Evolutionary conservation across 2,113 vertebrate genomes (phyloP).

Genomic region (Ia io): DNA sequence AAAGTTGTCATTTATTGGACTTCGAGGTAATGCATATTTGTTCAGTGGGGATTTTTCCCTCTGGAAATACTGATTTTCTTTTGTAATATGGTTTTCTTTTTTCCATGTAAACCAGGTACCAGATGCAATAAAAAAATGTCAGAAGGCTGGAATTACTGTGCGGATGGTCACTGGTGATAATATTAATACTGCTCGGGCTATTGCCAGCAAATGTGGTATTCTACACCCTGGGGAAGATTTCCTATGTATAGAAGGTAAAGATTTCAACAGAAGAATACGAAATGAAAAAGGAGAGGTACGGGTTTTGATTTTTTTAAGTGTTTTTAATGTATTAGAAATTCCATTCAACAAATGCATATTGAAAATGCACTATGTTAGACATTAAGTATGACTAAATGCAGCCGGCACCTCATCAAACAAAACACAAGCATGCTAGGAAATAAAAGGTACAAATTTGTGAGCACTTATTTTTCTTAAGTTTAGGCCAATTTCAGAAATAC

Average conservation of each 20-base stretch:
- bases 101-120: slow-evolving; percentile 87
- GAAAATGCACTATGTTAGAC: neutral
- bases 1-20: neutral
- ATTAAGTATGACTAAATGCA: neutral
- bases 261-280: slow-evolving; percentile 98
- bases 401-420: neutral
- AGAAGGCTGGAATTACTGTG: slow-evolving; percentile 97
- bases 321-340: slow-evolving; percentile 38
- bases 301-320: neutral
- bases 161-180: slow-evolving; percentile 99
- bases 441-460: neutral
- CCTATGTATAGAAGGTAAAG: slow-evolving; percentile 96
- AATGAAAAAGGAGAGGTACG: slow-evolving; percentile 98
- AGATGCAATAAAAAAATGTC: slow-evolving; percentile 97
- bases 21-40: neutral
- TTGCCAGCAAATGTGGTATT: slow-evolving; percentile 96
- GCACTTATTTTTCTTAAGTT: neutral
- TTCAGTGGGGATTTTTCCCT: neutral
- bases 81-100: neutral
- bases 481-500: neutral
- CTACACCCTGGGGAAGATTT: slow-evolving; percentile 96
- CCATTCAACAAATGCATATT: neutral
- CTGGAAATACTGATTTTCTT: slow-evolving; percentile 36
- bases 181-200: slow-evolving; percentile 98
- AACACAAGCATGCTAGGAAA: neutral